Evolutionary conservation across 1,140 invertebrate genomes (phyloP).

Genomic region (Himalopsyche phryganea): DNA sequence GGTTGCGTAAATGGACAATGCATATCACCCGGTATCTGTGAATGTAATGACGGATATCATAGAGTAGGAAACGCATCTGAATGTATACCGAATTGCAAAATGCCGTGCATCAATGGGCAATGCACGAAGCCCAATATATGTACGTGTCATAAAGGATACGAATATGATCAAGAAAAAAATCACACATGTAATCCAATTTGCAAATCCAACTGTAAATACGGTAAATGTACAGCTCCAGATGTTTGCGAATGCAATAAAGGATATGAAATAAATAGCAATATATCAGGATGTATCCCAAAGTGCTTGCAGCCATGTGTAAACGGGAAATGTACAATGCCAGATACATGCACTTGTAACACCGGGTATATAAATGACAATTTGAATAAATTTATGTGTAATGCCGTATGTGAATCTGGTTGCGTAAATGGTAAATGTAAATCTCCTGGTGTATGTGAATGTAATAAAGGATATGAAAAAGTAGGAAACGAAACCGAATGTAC

Average conservation of each 20-base stretch:
- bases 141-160: slow-evolving; percentile 42
- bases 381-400: slow-evolving; percentile 38
- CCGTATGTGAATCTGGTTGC: slow-evolving; percentile 45
- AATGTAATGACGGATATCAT: slow-evolving; percentile 54
- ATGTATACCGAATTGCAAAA: slow-evolving; percentile 32
- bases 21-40: slow-evolving; percentile 34
- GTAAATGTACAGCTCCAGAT: slow-evolving; percentile 46
- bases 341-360: no score
- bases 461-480: slow-evolving; percentile 38
- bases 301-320: background rate
- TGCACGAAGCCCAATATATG: slow-evolving; percentile 48
- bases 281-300: slow-evolving; percentile 36
- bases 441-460: slow-evolving; percentile 43
- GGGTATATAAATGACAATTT: slow-evolving; percentile 36
- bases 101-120: slow-evolving; percentile 29
- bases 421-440: slow-evolving; percentile 46
- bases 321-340: no score
- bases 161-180: no score
- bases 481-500: slow-evolving; percentile 41
- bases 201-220: slow-evolving; percentile 36
- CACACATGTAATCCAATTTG: no score
- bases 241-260: slow-evolving; percentile 43
- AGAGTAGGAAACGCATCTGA: slow-evolving; percentile 40
- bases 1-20: slow-evolving; percentile 30
- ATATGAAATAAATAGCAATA: slow-evolving; percentile 35